phyloP scores from a whole-genome alignment of 2,888 invertebrate genomes.

The Galeopsomyia nigrocyanea region DNA sequence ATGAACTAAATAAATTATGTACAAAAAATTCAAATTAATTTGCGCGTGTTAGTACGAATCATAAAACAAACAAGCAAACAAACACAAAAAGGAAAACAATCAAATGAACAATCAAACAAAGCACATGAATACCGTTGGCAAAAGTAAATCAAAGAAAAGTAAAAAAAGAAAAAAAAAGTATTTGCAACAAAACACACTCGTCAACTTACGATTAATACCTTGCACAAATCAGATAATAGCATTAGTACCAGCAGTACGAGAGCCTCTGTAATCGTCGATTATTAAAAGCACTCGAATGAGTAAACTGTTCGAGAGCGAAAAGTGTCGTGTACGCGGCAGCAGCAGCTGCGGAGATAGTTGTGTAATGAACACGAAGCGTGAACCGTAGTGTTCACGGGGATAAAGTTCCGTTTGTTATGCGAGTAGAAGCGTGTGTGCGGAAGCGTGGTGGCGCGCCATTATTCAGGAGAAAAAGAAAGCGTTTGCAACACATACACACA shows the following conservation, averaged over 20 bases:
- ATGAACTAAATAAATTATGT: not conserved
- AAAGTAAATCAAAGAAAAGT: not conserved
- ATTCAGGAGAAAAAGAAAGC: no score
- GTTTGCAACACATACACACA: no score
- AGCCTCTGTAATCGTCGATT: no score
- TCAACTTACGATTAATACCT: constrained; percentile 14
- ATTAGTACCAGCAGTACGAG: no score
- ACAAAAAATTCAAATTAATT: constrained; percentile 3
- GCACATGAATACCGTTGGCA: not conserved
- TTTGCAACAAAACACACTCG: not conserved
- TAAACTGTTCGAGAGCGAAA: no score
- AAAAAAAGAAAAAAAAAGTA: not conserved
- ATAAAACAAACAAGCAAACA: not conserved
- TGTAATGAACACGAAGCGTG: no score
- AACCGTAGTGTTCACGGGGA: no score
- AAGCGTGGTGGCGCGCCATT: not conserved
- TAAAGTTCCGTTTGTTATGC: not conserved
- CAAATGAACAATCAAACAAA: constrained; percentile 5
- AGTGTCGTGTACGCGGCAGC: no score
- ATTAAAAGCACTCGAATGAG: no score
- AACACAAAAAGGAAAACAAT: not conserved
- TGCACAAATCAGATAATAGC: no score
- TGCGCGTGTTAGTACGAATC: not conserved
- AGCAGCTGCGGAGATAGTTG: no score
- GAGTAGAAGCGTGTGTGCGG: not conserved